Conservation (phyloP, 92 coral and sea anemone species). For the Epizoanthus rinbou region DNA sequence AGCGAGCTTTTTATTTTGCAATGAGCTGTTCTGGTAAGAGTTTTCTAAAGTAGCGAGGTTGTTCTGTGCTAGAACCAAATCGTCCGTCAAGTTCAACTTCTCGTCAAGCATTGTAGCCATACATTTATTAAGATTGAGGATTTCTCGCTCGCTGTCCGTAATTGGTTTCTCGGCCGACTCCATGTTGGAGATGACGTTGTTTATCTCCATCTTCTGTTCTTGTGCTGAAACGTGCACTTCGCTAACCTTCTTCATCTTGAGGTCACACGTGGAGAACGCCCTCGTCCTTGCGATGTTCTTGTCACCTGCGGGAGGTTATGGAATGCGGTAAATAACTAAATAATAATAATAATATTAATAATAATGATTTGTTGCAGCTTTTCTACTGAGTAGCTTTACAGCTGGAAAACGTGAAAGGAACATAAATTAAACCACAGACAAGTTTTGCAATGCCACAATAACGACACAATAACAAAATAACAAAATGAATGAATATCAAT, state of each 20-base stretch:
- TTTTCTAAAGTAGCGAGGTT: constrained; percentile 58
- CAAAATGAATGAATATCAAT: too few species aligned
- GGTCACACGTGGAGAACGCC: constrained; percentile 42
- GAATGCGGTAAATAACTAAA: neutral
- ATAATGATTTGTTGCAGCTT: too few species aligned
- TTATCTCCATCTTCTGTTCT: constrained; percentile 61
- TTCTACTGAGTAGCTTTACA: too few species aligned
- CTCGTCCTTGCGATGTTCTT: neutral
- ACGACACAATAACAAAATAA: too few species aligned
- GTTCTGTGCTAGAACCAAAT: constrained; percentile 57
- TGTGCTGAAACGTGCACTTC: constrained; percentile 52
- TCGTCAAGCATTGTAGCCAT: constrained; percentile 69
- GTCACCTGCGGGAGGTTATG: neutral
- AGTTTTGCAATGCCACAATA: too few species aligned
- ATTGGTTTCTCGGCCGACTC: constrained; percentile 45
- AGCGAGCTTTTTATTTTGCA: constrained; percentile 57
- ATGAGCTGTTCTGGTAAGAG: constrained; percentile 42
- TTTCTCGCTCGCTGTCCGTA: constrained; percentile 62
- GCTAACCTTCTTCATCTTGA: constrained; percentile 40
- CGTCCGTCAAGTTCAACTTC: constrained; percentile 61
- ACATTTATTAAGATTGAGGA: constrained; percentile 70
- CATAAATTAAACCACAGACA: too few species aligned
- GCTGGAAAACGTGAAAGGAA: too few species aligned
- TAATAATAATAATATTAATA: neutral
- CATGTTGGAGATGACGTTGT: constrained; percentile 52